A percentile compares a stretch with the other conserved stretches of the same genome.
Evolutionary conservation across 2,797 vertebrate species (phyloP).

Genomic region (Notoglanidium macrostoma): DNA sequence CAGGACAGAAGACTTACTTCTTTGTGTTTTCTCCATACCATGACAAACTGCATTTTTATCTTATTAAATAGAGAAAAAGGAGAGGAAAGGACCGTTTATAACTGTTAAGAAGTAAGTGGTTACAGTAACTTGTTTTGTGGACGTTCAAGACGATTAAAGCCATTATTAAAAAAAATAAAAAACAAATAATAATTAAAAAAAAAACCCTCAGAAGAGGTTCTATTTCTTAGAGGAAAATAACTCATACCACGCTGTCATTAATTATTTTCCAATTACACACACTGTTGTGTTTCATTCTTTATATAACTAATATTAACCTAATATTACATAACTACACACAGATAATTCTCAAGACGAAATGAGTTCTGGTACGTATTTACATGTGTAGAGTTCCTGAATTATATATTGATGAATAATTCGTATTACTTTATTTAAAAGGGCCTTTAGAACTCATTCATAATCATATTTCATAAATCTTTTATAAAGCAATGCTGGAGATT

Average conservation of each 20-base stretch:
- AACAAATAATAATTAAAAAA: neutral
- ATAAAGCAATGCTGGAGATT: neutral
- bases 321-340: neutral
- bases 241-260: neutral
- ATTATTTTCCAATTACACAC: neutral
- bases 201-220: neutral
- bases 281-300: slow-evolving; percentile 3
- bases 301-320: neutral
- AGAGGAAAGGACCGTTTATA: neutral
- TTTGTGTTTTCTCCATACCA: neutral
- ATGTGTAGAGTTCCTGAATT: neutral
- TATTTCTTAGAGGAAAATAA: neutral
- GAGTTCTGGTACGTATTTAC: neutral
- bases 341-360: neutral
- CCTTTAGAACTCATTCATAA: neutral
- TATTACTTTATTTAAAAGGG: neutral
- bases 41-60: neutral
- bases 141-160: neutral
- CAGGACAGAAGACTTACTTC: neutral
- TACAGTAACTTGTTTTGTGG: neutral
- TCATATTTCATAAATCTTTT: neutral
- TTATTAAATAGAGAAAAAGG: neutral
- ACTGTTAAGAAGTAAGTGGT: neutral
- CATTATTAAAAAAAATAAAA: slow-evolving; percentile 5
- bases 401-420: neutral